A percentile compares a stretch with the other conserved stretches of the same genome.
These are phyloP conservation scores for Diadromus collaris DNA, from an alignment of 2,888 invertebrate species.

Conservation along the genomic window DNA sequence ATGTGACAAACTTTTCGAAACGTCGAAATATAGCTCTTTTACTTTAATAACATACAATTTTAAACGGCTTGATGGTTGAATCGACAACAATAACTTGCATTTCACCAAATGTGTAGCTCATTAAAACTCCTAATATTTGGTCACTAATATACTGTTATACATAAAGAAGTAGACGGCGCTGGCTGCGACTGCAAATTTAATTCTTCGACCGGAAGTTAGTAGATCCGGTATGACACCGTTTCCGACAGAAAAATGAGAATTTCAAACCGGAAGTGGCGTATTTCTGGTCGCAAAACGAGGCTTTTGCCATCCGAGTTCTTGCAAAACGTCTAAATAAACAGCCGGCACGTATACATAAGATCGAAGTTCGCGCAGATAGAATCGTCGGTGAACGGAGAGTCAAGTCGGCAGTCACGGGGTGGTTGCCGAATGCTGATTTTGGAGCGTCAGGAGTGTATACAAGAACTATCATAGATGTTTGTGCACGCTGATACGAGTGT, in stretches of 20 bases:
- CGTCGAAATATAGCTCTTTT: too few relatives aligned
- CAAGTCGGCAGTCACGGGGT: conserved; percentile 54
- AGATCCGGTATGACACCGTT: background rate
- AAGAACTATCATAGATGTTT: conserved; percentile 14
- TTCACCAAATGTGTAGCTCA: too few relatives aligned
- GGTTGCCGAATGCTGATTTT: conserved; percentile 22
- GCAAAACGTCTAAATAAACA: conserved; percentile 54
- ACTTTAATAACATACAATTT: too few relatives aligned
- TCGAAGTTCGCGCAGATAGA: conserved; percentile 39
- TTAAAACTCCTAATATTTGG: too few relatives aligned
- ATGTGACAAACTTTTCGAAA: too few relatives aligned
- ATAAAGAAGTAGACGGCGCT: too few relatives aligned
- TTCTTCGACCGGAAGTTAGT: background rate
- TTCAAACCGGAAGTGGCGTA: background rate
- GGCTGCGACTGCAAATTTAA: too few relatives aligned
- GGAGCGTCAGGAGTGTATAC: conserved; percentile 11
- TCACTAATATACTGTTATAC: too few relatives aligned
- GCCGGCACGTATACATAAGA: conserved; percentile 26
- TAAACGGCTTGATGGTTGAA: too few relatives aligned
- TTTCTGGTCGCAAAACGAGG: background rate
- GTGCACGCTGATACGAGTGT: conserved; percentile 12
- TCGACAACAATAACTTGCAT: too few relatives aligned
- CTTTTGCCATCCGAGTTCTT: background rate
- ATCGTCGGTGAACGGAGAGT: conserved; percentile 46
- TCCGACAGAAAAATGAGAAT: too few relatives aligned